Evolutionary conservation across 2,113 vertebrate species (phyloP).

Genomic region (Uropsilus gracilis): DNA sequence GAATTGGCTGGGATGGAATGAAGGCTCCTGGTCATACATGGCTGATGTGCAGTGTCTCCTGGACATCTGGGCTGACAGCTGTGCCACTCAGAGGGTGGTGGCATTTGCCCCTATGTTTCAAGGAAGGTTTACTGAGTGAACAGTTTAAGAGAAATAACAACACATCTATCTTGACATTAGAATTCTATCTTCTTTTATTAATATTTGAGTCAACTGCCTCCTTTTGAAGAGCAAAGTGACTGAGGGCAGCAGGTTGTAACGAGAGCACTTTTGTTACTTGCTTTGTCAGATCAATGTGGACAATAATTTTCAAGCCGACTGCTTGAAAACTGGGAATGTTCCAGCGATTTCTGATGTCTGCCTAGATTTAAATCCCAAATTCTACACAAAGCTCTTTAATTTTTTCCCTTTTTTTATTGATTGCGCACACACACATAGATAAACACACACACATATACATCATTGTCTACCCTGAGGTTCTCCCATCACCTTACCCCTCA

Average conservation of each 20-base stretch:
- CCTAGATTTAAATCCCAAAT: not conserved
- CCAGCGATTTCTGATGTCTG: not conserved
- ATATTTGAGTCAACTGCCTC: not conserved
- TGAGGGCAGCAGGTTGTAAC: not conserved
- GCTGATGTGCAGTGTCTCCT: too few relatives aligned
- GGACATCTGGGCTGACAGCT: too few relatives aligned
- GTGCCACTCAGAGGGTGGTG: not conserved
- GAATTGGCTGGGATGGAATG: not conserved
- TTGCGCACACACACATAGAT: too few relatives aligned
- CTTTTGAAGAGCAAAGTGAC: not conserved
- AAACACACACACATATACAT: too few relatives aligned
- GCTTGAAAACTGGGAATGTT: not conserved
- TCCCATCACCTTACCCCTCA: too few relatives aligned
- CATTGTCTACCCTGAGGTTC: too few relatives aligned
- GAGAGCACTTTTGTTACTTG: not conserved
- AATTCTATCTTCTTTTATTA: not conserved
- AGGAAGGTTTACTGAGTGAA: conserved; percentile 9
- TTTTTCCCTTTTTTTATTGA: too few relatives aligned
- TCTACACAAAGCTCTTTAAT: not conserved
- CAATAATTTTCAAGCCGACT: not conserved
- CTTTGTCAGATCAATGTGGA: not conserved
- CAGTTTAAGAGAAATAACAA: not conserved
- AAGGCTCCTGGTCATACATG: not conserved
- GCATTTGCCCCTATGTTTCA: not conserved
- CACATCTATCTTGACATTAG: not conserved